Conservation (phyloP, 2,888 invertebrate genomes). For the Yponomeuta plumbellus region DNA sequence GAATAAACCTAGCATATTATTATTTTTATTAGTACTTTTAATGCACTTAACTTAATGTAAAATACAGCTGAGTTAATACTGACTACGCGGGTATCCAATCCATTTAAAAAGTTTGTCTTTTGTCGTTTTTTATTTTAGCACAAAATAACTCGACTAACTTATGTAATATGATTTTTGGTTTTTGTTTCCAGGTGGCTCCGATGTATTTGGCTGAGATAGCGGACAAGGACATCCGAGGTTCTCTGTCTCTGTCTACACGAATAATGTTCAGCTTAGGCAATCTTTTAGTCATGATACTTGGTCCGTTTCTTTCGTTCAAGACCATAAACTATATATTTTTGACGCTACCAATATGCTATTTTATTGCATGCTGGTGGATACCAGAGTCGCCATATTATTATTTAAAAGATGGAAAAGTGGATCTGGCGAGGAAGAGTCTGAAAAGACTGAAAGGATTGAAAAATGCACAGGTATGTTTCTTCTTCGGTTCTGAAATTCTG, state of each 20-base stretch:
- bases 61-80: too few species aligned
- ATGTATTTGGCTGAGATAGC: conserved; percentile 64
- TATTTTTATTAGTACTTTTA: too few species aligned
- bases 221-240: conserved; percentile 60
- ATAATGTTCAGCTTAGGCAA: conserved; percentile 56
- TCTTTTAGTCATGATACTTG: conserved; percentile 53
- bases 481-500: not conserved
- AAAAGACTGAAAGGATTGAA: conserved; percentile 48
- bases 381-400: conserved; percentile 78
- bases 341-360: conserved; percentile 59
- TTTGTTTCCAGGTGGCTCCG: conserved; percentile 46
- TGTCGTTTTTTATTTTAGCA: not conserved
- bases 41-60: too few species aligned
- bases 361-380: conserved; percentile 67
- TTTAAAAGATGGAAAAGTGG: conserved; percentile 65
- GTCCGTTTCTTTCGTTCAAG: conserved; percentile 51
- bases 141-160: not conserved
- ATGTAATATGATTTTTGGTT: not conserved
- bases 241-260: conserved; percentile 41
- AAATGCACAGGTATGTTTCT: conserved; percentile 39
- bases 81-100: too few species aligned
- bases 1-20: not conserved
- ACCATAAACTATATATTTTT: conserved; percentile 58
- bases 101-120: too few species aligned
- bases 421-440: conserved; percentile 57